These are phyloP conservation scores for Actenoides lindsayi DNA, from an alignment of 2,113 vertebrate species.

Conservation along the genomic window DNA sequence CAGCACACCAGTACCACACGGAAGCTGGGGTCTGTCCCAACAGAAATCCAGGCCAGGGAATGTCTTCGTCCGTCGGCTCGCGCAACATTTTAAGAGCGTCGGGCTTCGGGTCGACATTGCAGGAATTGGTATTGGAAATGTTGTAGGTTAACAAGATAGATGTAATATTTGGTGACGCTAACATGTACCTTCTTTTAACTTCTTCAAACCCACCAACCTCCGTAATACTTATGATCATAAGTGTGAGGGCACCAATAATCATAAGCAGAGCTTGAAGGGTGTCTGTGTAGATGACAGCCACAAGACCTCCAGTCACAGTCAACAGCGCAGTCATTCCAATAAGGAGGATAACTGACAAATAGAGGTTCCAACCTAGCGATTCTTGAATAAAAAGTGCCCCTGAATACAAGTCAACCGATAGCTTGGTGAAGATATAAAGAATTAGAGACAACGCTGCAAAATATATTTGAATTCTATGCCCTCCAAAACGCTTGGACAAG, in stretches of 20 bases:
- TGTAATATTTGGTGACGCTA: slow-evolving; percentile 89
- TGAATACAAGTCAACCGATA: slow-evolving; percentile 97
- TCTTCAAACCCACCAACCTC: slow-evolving; percentile 94
- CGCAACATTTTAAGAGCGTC: slow-evolving; percentile 88
- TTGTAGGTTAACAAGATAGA: slow-evolving; percentile 87
- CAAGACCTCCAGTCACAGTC: slow-evolving; percentile 94
- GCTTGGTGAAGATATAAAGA: slow-evolving; percentile 97
- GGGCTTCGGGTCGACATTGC: slow-evolving; percentile 88
- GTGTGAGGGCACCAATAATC: slow-evolving; percentile 92
- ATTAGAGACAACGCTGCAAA: slow-evolving; percentile 91
- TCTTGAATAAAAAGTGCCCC: slow-evolving; percentile 98
- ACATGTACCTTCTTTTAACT: slow-evolving; percentile 92
- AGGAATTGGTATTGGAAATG: slow-evolving; percentile 87
- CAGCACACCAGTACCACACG: slow-evolving; percentile 99
- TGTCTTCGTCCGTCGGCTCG: slow-evolving; percentile 92
- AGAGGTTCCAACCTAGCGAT: slow-evolving; percentile 97
- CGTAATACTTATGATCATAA: slow-evolving; percentile 89
- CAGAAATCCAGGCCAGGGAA: slow-evolving; percentile 96
- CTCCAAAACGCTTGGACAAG: slow-evolving; percentile 94
- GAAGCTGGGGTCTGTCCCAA: slow-evolving; percentile 97
- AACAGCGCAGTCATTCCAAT: slow-evolving; percentile 94
- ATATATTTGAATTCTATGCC: slow-evolving; percentile 94
- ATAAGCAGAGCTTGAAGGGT: slow-evolving; percentile 95
- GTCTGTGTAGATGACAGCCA: slow-evolving; percentile 97
- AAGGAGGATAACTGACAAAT: slow-evolving; percentile 92